Percentiles rank a stretch among this genome's conserved stretches.
Conservation (phyloP, 2,888 invertebrate species). For the Vannuccia rotundouncinata region DNA sequence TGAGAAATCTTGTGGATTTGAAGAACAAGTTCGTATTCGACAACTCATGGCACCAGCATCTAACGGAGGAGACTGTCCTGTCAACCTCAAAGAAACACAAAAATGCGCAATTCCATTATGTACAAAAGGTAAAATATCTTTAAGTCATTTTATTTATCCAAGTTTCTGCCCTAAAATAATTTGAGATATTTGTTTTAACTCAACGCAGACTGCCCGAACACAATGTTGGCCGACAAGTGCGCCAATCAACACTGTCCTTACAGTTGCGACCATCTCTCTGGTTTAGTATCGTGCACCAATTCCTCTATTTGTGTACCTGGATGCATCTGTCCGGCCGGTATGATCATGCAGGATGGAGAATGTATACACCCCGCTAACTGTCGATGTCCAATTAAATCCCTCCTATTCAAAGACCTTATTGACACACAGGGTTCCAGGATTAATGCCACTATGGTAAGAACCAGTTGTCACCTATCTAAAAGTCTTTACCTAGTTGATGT, state of each 20-base stretch:
- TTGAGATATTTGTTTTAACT: neutral
- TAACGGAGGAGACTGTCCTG: neutral
- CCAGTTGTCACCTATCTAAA: neutral
- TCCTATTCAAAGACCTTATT: neutral
- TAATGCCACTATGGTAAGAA: neutral
- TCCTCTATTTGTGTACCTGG: conserved; percentile 34
- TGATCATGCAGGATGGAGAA: conserved; percentile 38
- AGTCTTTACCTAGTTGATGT: neutral
- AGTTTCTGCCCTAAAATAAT: too few species aligned
- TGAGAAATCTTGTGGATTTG: neutral
- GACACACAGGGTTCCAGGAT: neutral
- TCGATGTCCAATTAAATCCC: conserved; percentile 30
- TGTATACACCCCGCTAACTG: conserved; percentile 38
- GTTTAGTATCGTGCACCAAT: neutral
- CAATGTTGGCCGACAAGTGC: neutral
- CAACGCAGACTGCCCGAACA: neutral
- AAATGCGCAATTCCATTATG: neutral
- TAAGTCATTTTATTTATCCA: too few species aligned
- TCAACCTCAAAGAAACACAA: neutral
- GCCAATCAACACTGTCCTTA: neutral
- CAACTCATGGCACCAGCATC: neutral
- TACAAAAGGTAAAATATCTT: neutral
- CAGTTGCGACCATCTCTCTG: neutral
- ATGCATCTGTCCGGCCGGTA: conserved; percentile 39
- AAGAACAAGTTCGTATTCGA: neutral